Percentiles rank a stretch among this genome's conserved stretches.
Conservation (phyloP, 2,113 vertebrate species). For the Stegostoma tigrinum region DNA sequence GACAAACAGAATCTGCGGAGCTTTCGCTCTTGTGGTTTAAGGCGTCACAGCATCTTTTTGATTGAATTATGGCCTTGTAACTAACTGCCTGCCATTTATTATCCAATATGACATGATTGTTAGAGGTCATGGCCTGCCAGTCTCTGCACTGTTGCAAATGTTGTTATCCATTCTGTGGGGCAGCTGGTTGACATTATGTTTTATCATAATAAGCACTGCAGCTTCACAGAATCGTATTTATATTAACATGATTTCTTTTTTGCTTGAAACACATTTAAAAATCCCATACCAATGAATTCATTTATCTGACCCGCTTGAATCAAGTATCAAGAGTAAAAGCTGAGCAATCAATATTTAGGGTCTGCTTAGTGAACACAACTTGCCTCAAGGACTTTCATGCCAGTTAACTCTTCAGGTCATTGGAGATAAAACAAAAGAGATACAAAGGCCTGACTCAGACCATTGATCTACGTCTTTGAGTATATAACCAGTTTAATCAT, state of each 20-base stretch:
- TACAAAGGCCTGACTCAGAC: neutral
- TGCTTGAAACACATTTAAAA: neutral
- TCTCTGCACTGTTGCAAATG: neutral
- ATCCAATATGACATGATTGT: neutral
- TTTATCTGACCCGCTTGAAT: neutral
- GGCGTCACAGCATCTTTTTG: neutral
- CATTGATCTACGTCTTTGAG: neutral
- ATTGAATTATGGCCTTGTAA: conserved; percentile 32
- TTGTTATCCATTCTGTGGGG: neutral
- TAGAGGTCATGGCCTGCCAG: conserved; percentile 16
- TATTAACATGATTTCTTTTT: neutral
- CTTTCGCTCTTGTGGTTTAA: conserved; percentile 23
- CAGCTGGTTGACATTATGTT: neutral
- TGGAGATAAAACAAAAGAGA: neutral
- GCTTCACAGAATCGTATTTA: conserved; percentile 2
- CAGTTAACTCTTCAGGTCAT: no score
- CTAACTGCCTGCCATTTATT: conserved; percentile 26
- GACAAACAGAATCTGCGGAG: conserved; percentile 30
- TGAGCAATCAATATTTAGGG: neutral
- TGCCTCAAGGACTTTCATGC: neutral
- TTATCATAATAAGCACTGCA: neutral
- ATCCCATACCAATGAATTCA: neutral
- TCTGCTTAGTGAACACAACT: neutral
- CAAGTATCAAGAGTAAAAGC: neutral
- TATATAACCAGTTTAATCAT: neutral